Evolutionary conservation across 2,113 vertebrate genomes (phyloP).

Genomic region (Ammodytes dubius): DNA sequence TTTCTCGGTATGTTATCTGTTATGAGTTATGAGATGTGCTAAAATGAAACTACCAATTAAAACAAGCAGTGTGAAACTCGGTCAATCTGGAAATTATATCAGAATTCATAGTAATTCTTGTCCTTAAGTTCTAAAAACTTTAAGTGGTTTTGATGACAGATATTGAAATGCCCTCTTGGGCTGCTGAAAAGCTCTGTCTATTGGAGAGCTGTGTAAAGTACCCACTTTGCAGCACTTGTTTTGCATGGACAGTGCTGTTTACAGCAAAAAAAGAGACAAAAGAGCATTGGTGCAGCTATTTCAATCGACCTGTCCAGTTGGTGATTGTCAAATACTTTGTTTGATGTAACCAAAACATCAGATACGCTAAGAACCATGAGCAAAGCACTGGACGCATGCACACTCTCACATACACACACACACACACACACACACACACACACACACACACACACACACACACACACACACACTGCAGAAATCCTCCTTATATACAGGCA

Average conservation of each 20-base stretch:
- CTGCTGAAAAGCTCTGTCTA: background rate
- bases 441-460: conserved; percentile 18
- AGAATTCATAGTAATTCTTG: background rate
- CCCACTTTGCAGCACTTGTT: background rate
- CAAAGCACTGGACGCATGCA: conserved; percentile 9
- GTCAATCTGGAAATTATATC: background rate
- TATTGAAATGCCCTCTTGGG: background rate
- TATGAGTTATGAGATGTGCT: background rate
- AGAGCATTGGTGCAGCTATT: background rate
- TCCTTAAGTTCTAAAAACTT: background rate
- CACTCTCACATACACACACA: conserved; percentile 13
- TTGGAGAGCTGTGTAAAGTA: background rate
- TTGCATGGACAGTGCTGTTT: background rate
- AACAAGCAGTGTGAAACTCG: background rate
- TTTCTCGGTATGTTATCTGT: background rate
- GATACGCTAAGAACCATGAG: conserved; percentile 11
- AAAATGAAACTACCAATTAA: background rate
- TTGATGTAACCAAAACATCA: conserved; percentile 6
- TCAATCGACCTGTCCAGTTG: background rate
- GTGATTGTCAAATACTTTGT: conserved; percentile 17
- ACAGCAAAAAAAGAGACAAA: background rate
- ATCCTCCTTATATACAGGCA: conserved; percentile 39
- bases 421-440: conserved; percentile 18
- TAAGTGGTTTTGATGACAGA: background rate
- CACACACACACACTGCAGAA: conserved; percentile 19